Base-by-base conservation (phyloP, 92 coral and sea anemone genomes). In the Phenganax marumi region DNA sequence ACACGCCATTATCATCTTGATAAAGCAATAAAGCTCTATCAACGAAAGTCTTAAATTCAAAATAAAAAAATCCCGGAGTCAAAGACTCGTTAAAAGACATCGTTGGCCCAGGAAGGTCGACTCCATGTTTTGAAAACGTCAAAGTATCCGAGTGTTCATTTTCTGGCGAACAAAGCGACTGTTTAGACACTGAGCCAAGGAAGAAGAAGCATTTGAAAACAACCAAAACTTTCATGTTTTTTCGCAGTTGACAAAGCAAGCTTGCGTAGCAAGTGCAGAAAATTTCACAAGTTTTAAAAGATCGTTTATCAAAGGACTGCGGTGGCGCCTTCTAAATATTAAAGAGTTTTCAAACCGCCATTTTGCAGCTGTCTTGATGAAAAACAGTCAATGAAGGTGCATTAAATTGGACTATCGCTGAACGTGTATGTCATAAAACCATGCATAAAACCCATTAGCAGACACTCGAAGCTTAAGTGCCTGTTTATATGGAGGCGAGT, bases 1-100 rank as follows among this genome's bases (percentile, higher is more conserved):
- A 8, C 2, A 0, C 2, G 16, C 72, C 72, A 6, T 66, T 10
- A 33, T 66, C 72, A 14, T 66, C 72, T 66, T 66, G 49, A 24
- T 66, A 66, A 23, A 66, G 72, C 49, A 66, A 10, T 48, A 66
- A 66, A 6, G 72, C 72, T 25, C n/a, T 47, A 6, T 66, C 72
- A 14, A 66, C 72, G 17, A 66, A 66, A 66, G 72, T 66, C 50
- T 66, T 66, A n/a, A 66, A 66, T 33, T 66, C 72, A 66, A 66
- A 66, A 25, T 24, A 47, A 66, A 66, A 66, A 24, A 66, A 13
- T 25, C 72, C 72, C 25, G 25, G 3, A 8, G 12, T 33, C 72
- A 66, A 23, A 8, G 49, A 25, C 43, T 24, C 1, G 14, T 33
- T 23, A 33, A 66, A 66, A n/a, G 72, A 66, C 72, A 66, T 66